Evolutionary conservation across 2,888 invertebrate genomes (phyloP).

Genomic region (Apotomis betuletana): DNA sequence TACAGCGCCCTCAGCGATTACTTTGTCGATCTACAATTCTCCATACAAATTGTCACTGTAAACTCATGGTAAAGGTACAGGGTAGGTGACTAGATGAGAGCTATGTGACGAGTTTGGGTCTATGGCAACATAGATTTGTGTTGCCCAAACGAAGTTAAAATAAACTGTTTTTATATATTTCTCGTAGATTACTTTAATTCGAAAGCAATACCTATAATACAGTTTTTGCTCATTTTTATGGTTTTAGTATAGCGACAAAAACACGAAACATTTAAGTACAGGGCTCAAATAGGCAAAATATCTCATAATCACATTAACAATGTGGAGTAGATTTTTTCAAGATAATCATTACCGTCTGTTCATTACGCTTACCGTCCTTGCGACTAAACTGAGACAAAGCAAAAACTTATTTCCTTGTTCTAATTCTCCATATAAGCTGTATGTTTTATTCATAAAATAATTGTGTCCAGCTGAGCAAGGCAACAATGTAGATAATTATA

Average conservation of each 20-base stretch:
- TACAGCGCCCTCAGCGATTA: too few relatives aligned
- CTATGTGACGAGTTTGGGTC: too few relatives aligned
- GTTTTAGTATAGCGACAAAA: not conserved
- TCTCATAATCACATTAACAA: slow-evolving; percentile 21
- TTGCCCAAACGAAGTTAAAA: too few relatives aligned
- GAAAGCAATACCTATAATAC: too few relatives aligned
- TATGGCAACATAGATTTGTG: too few relatives aligned
- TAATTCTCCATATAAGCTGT: slow-evolving; percentile 37
- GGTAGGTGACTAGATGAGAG: too few relatives aligned
- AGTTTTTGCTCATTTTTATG: slow-evolving; percentile 13
- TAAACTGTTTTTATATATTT: too few relatives aligned
- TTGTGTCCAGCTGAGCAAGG: slow-evolving; percentile 28
- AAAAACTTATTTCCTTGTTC: slow-evolving; percentile 41
- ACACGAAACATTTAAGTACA: slow-evolving; percentile 5
- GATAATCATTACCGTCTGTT: slow-evolving; percentile 32
- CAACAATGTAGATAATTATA: slow-evolving; percentile 29
- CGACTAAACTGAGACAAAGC: slow-evolving; percentile 37
- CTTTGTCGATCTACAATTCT: too few relatives aligned
- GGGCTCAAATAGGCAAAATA: slow-evolving; percentile 6
- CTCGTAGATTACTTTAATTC: too few relatives aligned
- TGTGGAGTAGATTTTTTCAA: slow-evolving; percentile 19
- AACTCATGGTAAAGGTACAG: too few relatives aligned
- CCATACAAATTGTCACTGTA: too few relatives aligned
- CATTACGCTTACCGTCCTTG: slow-evolving; percentile 27
- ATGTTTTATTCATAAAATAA: slow-evolving; percentile 42